These are phyloP conservation scores for Magallana angulata DNA, from an alignment of 1,140 invertebrate genomes.

Conservation along the genomic window DNA sequence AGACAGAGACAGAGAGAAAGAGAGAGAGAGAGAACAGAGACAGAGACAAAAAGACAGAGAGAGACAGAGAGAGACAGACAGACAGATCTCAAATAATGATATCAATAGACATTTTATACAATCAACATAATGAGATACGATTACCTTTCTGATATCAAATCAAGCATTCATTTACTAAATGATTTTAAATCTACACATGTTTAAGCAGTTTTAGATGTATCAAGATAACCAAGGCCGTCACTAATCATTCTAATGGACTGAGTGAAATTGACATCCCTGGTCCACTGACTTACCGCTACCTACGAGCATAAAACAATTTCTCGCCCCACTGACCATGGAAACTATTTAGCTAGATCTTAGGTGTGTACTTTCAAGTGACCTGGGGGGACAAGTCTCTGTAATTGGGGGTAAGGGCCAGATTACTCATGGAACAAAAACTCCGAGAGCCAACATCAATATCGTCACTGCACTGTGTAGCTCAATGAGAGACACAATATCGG, in stretches of 20 bases:
- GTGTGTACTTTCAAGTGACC: background rate
- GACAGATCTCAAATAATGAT: background rate
- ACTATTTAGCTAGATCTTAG: background rate
- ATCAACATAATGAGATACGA: background rate
- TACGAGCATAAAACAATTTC: slow-evolving; percentile 9
- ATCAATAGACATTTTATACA: background rate
- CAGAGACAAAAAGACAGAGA: too few relatives aligned
- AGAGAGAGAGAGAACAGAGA: background rate
- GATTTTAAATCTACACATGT: too few relatives aligned
- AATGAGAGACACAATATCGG: too few relatives aligned
- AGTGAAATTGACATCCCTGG: background rate
- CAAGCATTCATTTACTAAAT: too few relatives aligned
- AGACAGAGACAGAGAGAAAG: background rate
- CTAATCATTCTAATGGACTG: background rate
- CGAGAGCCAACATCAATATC: background rate
- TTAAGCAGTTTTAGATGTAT: background rate
- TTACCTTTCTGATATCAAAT: too few relatives aligned
- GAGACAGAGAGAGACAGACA: background rate
- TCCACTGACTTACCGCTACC: background rate
- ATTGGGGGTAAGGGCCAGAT: background rate
- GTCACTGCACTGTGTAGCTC: too few relatives aligned
- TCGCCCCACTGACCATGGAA: background rate
- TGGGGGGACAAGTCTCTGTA: background rate
- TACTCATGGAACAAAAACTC: background rate
- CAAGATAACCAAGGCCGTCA: background rate